A percentile compares a stretch with the other conserved stretches of the same genome.
Evolutionary conservation across 2,888 invertebrate genomes (phyloP).

Genomic region (Dorcus hopei): DNA sequence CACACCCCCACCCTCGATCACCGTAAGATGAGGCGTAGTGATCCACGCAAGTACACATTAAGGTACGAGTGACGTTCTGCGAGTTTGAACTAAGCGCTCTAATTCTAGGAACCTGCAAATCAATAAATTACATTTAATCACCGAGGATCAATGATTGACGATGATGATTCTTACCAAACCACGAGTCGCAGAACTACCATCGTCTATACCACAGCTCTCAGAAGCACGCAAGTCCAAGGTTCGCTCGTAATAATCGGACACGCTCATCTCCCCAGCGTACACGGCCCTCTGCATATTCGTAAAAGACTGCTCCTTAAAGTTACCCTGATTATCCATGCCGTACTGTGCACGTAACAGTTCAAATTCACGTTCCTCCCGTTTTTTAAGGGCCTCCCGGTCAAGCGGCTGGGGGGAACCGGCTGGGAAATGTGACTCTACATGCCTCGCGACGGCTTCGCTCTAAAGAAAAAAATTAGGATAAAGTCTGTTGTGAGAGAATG

Average conservation of each 20-base stretch:
- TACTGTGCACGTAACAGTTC: constrained; percentile 78
- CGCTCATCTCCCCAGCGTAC: constrained; percentile 80
- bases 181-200: constrained; percentile 76
- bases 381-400: constrained; percentile 65
- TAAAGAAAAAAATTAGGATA: constrained; percentile 27
- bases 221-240: constrained; percentile 73
- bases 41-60: constrained; percentile 77
- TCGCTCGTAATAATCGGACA: constrained; percentile 80
- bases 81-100: constrained; percentile 54
- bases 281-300: constrained; percentile 80
- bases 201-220: constrained; percentile 76
- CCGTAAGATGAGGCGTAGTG: constrained; percentile 87
- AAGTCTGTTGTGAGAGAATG: neutral
- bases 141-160: neutral
- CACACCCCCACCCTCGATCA: constrained; percentile 91
- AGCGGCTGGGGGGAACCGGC: constrained; percentile 52
- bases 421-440: constrained; percentile 81
- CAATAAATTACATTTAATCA: neutral
- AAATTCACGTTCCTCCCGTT: constrained; percentile 77
- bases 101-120: constrained; percentile 50
- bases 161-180: constrained; percentile 52
- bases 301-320: constrained; percentile 73
- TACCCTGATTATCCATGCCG: constrained; percentile 86
- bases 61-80: constrained; percentile 64
- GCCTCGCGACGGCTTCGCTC: constrained; percentile 69